phyloP scores from a whole-genome alignment of 92 coral and sea anemone species.

The Paramuricea clavata region DNA sequence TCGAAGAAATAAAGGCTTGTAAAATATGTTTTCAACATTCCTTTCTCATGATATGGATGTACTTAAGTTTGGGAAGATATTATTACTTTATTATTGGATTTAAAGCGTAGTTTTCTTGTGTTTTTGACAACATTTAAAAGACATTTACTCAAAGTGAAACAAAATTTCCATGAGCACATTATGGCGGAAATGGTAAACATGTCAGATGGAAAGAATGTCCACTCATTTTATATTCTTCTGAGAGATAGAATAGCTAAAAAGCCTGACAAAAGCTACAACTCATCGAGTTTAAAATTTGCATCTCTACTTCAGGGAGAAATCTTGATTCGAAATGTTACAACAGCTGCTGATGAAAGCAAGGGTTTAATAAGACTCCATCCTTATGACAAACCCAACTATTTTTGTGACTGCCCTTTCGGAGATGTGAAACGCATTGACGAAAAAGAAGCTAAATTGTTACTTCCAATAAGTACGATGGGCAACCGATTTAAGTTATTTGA shows the following conservation, averaged over 20 bases:
- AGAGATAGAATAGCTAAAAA: background rate
- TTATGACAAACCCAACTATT: background rate
- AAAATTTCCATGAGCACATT: background rate
- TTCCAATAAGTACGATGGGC: background rate
- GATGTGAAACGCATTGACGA: background rate
- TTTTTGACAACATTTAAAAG: background rate
- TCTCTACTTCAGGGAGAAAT: slow-evolving; percentile 10
- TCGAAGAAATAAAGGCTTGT: background rate
- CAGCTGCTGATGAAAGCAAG: background rate
- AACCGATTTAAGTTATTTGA: background rate
- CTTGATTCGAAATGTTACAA: background rate
- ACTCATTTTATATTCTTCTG: slow-evolving; percentile 32
- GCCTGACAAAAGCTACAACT: background rate
- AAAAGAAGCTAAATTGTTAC: slow-evolving; percentile 11
- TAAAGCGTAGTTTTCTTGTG: background rate
- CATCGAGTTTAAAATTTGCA: background rate
- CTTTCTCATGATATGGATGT: background rate
- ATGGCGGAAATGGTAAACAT: slow-evolving; percentile 18
- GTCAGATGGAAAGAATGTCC: background rate
- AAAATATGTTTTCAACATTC: background rate
- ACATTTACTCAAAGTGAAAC: background rate
- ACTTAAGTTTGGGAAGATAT: background rate
- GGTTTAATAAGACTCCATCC: background rate
- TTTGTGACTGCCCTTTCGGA: background rate
- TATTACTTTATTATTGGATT: background rate